A percentile compares a stretch with the other conserved stretches of the same genome.
Conservation (phyloP, 1,140 invertebrate genomes). For the Drosophila athabasca region DNA sequence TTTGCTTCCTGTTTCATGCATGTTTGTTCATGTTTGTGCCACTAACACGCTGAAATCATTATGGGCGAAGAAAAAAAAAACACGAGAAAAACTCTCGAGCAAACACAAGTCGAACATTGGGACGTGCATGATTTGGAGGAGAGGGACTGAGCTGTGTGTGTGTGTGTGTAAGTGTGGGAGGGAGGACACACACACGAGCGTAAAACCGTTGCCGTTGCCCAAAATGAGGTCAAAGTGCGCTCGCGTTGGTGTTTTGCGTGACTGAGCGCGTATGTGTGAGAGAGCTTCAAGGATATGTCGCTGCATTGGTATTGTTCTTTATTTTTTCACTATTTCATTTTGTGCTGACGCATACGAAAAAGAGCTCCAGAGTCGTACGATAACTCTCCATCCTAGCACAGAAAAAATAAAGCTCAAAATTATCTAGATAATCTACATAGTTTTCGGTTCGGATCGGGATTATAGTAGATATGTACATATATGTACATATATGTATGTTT, state of each 20-base stretch:
- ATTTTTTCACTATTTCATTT: slow-evolving; percentile 80
- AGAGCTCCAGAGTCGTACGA: slow-evolving; percentile 31
- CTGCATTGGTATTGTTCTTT: slow-evolving; percentile 66
- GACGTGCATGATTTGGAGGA: not conserved
- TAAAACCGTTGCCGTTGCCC: slow-evolving; percentile 34
- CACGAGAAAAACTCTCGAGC: slow-evolving; percentile 29
- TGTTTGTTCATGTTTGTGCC: slow-evolving; percentile 17
- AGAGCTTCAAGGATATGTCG: slow-evolving; percentile 56
- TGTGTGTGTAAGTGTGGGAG: not conserved
- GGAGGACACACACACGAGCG: slow-evolving; percentile 37
- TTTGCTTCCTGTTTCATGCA: slow-evolving; percentile 50
- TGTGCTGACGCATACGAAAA: slow-evolving; percentile 70
- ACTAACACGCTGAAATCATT: slow-evolving; percentile 68
- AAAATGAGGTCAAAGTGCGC: slow-evolving; percentile 79
- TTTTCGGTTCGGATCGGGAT: no score
- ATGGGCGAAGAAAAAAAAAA: slow-evolving; percentile 29
- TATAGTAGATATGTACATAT: no score
- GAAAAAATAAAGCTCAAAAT: no score
- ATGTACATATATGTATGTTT: no score
- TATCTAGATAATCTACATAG: no score
- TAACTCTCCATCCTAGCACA: slow-evolving; percentile 14
- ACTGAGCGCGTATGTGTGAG: slow-evolving; percentile 32
- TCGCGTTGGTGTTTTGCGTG: slow-evolving; percentile 47
- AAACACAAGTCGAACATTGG: slow-evolving; percentile 44
- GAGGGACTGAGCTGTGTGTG: not conserved